These are phyloP conservation scores for Pseudomyrmex cubaensis DNA, from an alignment of 1,140 invertebrate species.

Conservation along the genomic window DNA sequence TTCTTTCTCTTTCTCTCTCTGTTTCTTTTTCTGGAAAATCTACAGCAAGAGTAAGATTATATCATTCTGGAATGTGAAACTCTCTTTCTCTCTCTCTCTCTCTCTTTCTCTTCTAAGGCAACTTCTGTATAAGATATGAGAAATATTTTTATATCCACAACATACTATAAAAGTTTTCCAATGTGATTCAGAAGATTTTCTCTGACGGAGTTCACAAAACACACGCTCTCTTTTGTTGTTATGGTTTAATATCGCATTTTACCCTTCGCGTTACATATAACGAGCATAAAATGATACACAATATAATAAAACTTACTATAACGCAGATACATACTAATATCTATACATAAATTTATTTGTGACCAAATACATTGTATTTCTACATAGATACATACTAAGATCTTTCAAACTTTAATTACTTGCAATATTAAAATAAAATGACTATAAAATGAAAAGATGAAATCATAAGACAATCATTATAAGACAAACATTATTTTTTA, in stretches of 20 bases:
- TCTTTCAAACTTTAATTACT: too few species aligned
- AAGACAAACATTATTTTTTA: too few species aligned
- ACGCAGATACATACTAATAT: neutral
- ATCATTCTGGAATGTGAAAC: conserved; percentile 51
- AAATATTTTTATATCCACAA: conserved; percentile 53
- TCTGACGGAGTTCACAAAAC: conserved; percentile 37
- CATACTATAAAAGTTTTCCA: conserved; percentile 63
- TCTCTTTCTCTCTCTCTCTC: neutral
- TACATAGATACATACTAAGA: too few species aligned
- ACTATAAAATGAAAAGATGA: too few species aligned
- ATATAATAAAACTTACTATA: conserved; percentile 26
- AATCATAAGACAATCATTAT: too few species aligned
- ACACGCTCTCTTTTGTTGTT: conserved; percentile 10
- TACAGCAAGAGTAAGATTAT: conserved; percentile 19
- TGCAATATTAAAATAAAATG: too few species aligned
- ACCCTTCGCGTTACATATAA: conserved; percentile 16
- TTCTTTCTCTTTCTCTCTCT: neutral
- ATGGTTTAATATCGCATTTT: conserved; percentile 56
- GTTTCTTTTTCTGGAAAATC: neutral
- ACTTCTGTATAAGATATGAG: conserved; percentile 52
- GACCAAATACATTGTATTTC: neutral
- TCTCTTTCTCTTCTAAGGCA: neutral
- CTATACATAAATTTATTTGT: neutral
- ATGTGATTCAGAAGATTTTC: conserved; percentile 57
- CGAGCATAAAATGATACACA: neutral